phyloP scores from a whole-genome alignment of 2,797 vertebrate species.

The Peromyscus nudipes region DNA sequence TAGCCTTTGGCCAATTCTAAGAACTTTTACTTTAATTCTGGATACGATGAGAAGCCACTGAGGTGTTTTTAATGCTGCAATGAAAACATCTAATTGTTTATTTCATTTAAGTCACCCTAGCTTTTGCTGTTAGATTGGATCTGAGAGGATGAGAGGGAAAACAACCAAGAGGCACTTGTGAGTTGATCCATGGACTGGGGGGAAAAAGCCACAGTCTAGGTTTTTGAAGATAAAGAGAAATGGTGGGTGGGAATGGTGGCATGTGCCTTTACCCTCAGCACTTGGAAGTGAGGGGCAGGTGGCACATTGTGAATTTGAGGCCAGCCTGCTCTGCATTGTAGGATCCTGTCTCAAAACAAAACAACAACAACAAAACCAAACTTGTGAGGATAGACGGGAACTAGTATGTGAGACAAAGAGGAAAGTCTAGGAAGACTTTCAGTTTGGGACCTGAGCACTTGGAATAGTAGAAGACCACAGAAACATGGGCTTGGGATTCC shows the following conservation, averaged over 20 bases:
- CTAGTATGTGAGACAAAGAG: neutral
- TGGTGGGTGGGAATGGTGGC: neutral
- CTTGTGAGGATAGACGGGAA: neutral
- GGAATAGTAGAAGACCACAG: neutral
- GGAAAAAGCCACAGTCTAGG: neutral
- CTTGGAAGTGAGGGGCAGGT: neutral
- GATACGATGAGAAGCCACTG: neutral
- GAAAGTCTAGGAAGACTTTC: neutral
- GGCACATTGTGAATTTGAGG: neutral
- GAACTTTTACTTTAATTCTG: neutral
- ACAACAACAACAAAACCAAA: neutral
- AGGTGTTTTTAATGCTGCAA: neutral
- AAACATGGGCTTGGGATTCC: neutral
- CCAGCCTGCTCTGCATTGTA: neutral
- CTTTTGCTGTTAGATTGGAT: neutral
- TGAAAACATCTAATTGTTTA: neutral
- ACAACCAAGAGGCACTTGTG: neutral
- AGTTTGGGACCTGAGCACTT: neutral
- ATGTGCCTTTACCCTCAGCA: too few relatives aligned
- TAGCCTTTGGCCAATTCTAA: neutral
- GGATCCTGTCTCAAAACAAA: neutral
- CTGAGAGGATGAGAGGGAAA: neutral
- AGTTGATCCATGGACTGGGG: neutral
- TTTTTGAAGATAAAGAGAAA: neutral
- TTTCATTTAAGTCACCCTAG: neutral